A percentile compares a stretch with the other conserved stretches of the same genome.
Conservation (phyloP, 2,888 invertebrate species). For the Clepsis dumicolana region DNA sequence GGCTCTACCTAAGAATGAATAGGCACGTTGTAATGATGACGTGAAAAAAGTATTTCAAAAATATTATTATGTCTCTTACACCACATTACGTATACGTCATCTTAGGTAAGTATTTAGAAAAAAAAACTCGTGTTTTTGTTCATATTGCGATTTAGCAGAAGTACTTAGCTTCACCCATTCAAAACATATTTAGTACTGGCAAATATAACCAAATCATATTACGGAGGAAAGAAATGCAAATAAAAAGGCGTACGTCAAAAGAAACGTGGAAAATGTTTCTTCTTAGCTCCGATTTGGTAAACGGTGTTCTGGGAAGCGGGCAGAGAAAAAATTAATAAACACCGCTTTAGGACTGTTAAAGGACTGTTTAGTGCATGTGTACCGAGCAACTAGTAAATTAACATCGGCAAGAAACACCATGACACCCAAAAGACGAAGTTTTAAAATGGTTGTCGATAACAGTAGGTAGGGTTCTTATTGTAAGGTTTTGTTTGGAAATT, state of each 20-base stretch:
- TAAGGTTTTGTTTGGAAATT: no score
- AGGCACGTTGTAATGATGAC: no score
- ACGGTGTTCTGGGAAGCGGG: background rate
- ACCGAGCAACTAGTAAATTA: no score
- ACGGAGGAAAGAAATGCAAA: background rate
- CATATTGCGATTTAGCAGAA: background rate
- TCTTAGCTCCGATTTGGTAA: background rate
- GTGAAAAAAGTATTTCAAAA: background rate
- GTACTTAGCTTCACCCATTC: background rate
- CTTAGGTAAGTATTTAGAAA: no score
- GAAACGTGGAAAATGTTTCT: constrained; percentile 4
- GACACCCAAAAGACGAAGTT: no score
- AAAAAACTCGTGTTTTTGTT: background rate
- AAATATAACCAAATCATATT: background rate
- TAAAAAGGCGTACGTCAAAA: background rate
- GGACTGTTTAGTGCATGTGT: background rate
- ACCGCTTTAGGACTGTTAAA: background rate
- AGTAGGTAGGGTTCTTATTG: no score
- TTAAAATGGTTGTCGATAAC: no score
- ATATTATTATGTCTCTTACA: background rate
- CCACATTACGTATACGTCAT: background rate
- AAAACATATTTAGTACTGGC: background rate
- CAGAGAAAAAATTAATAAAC: background rate
- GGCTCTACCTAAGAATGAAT: no score
- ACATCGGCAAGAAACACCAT: no score